Evolutionary conservation across 2,113 vertebrate genomes (phyloP).

Genomic region (Saimiri boliviensis): DNA sequence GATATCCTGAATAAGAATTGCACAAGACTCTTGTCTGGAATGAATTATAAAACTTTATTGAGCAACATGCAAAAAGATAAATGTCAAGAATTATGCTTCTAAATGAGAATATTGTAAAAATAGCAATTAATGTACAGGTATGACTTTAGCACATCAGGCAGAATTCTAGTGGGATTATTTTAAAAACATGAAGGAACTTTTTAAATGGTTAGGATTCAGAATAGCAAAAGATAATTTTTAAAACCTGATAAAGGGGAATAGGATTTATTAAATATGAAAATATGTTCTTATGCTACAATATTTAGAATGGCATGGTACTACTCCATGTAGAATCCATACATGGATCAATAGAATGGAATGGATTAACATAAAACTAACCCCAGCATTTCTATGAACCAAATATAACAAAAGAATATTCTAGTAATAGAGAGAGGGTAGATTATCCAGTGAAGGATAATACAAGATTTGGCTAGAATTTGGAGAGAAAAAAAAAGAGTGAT

Average conservation of each 20-base stretch:
- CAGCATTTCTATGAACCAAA: neutral
- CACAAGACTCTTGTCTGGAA: neutral
- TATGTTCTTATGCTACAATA: neutral
- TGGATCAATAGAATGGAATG: neutral
- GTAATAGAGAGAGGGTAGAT: neutral
- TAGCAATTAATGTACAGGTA: neutral
- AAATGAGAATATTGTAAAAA: slow-evolving; percentile 12
- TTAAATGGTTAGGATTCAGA: slow-evolving; percentile 19
- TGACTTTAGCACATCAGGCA: slow-evolving; percentile 12
- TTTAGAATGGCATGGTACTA: neutral
- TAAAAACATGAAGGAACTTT: neutral
- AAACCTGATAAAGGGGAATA: neutral
- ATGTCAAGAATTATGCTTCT: slow-evolving; percentile 15
- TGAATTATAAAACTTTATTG: neutral
- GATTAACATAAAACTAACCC: slow-evolving; percentile 8
- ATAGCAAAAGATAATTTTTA: neutral
- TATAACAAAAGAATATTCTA: neutral
- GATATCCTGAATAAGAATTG: neutral
- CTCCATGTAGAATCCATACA: neutral
- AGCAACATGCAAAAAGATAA: slow-evolving; percentile 1
- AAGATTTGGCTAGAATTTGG: neutral
- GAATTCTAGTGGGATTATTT: slow-evolving; percentile 18
- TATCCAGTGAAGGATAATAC: neutral
- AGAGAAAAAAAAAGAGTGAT: neutral
- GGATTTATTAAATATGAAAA: neutral